These are phyloP conservation scores for Dendropsophus ebraccatus DNA, from an alignment of 2,113 vertebrate species.

Conservation along the genomic window DNA sequence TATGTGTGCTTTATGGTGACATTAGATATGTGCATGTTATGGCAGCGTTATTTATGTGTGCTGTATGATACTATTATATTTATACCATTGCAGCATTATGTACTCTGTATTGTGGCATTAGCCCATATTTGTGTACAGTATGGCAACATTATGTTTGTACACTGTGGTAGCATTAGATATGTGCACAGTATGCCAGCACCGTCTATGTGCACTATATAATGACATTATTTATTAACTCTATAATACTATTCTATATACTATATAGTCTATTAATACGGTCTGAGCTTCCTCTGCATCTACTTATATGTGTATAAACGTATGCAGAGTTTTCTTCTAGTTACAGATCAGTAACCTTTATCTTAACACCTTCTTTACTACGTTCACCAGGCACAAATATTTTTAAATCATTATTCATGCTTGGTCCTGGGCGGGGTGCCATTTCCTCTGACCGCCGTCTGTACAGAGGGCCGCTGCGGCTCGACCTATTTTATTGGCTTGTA, in stretches of 20 bases:
- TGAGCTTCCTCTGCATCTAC: too few species aligned
- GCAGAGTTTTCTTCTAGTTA: too few species aligned
- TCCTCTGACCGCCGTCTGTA: background rate
- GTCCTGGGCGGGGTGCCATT: constrained; percentile 19
- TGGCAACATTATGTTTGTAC: background rate
- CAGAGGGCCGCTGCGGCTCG: background rate
- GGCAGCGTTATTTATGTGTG: background rate
- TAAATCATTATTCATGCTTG: background rate
- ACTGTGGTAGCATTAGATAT: background rate
- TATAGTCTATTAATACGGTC: too few species aligned
- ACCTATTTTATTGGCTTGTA: background rate
- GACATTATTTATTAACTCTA: background rate
- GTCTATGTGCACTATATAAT: background rate
- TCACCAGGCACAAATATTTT: background rate
- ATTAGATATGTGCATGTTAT: too few species aligned
- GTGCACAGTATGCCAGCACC: background rate
- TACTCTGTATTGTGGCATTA: background rate
- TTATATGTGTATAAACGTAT: too few species aligned
- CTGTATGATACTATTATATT: background rate
- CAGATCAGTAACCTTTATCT: background rate
- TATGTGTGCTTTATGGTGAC: background rate
- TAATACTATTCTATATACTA: too few species aligned
- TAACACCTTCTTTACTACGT: background rate
- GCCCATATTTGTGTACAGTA: background rate
- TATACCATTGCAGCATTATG: background rate